Evolutionary conservation across 2,797 vertebrate genomes (phyloP), one percentile per base, ranked within the genome.

Genomic region (Gorsachius magnificus): DNA sequence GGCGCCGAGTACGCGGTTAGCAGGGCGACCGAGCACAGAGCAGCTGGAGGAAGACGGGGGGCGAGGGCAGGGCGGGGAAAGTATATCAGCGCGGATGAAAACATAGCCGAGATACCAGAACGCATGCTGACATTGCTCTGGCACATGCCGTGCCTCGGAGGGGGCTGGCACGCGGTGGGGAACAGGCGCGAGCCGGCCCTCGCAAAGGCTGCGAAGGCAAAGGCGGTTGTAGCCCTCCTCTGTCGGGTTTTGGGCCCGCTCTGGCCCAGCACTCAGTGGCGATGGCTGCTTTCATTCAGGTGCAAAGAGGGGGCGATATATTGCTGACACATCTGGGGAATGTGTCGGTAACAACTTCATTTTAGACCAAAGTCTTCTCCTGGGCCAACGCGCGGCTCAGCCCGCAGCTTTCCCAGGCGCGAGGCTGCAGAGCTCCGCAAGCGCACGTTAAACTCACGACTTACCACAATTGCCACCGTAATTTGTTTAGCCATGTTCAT

Each of bases 381-480:
- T 16, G 48, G 57, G 63, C 89, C 50, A 31, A 38, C 6, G 0
- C 3, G 0, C 0, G 1, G 72, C 77, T 29, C 43, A 19, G 80
- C 43, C 0, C 1, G 28, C 1, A 2, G 64, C 60, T 82, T 57
- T 51, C 63, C 1, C 7, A 75, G 65, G 16, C 0, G 12, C 3
- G 4, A 65, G 35, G 46, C 25, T 1, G 22, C 6, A 7, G 36
- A 86, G 82, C 84, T 69, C 41, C 54, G 35, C 19, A 64, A 95
- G 48, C 3, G 43, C 45, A 11, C 5, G 1, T 28, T 66, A 45
- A 51, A 79, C 35, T 68, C 61, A 25, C 7, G 10, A 63, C 58
- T 84, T 77, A 87, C n/a, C 70, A 51, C 86, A 70, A 70, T 64
- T 19, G 82, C 51, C 85, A 21, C 74, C 0, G 0, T 21, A 48